Evolutionary conservation across 1,140 invertebrate species (phyloP).

Genomic region (Lutraria rhynchaena): DNA sequence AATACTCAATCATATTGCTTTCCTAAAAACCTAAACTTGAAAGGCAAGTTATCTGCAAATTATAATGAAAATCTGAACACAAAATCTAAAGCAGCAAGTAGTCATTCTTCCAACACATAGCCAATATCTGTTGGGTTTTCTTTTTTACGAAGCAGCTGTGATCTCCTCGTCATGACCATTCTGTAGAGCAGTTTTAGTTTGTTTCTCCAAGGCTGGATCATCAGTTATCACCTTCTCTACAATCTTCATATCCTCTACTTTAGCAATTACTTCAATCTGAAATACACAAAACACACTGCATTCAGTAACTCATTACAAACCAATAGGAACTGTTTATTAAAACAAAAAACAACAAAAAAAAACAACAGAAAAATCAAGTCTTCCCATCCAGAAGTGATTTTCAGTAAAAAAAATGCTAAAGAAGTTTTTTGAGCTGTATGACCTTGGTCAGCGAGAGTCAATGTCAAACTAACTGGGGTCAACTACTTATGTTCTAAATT

Average conservation of each 20-base stretch:
- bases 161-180: constrained; percentile 49
- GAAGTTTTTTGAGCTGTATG: too few relatives aligned
- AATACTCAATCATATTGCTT: not conserved
- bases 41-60: constrained; percentile 11
- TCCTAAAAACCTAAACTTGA: constrained; percentile 10
- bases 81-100: constrained; percentile 27
- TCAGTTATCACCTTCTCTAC: constrained; percentile 13
- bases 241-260: constrained; percentile 53
- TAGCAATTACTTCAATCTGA: constrained; percentile 47
- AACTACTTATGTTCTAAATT: too few relatives aligned
- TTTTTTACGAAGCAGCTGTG: constrained; percentile 25
- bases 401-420: too few relatives aligned
- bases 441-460: too few relatives aligned
- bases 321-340: not conserved
- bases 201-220: constrained; percentile 50
- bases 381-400: not conserved
- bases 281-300: constrained; percentile 1
- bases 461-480: too few relatives aligned
- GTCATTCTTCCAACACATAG: not conserved
- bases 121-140: not conserved
- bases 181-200: constrained; percentile 6
- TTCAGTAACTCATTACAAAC: not conserved
- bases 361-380: not conserved
- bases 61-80: constrained; percentile 13
- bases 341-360: not conserved